Percentiles rank a stretch among this genome's conserved stretches.
phyloP scores from a whole-genome alignment of 2,888 invertebrate species.

The Augochlorella aurata region DNA sequence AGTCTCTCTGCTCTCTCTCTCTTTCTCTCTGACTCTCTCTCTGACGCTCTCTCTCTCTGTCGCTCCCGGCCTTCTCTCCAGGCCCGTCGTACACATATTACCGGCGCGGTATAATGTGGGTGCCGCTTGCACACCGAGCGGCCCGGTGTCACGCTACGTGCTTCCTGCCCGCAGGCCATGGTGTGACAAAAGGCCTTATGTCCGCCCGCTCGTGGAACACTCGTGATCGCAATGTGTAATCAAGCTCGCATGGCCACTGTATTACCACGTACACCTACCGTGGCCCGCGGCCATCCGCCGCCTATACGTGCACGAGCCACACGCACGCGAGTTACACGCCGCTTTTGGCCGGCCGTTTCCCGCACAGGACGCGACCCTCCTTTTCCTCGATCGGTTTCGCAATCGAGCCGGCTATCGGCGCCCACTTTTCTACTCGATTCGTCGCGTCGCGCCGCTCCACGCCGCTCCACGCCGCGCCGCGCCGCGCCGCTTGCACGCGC shows the following conservation, averaged over 20 bases:
- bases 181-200: slow-evolving; percentile 77
- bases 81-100: slow-evolving; percentile 68
- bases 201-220: slow-evolving; percentile 78
- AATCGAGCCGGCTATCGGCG: slow-evolving; percentile 49
- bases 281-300: slow-evolving; percentile 48
- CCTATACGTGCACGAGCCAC: slow-evolving; percentile 28
- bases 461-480: slow-evolving; percentile 16
- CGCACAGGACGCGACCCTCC: slow-evolving; percentile 58
- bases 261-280: slow-evolving; percentile 69
- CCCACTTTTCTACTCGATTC: slow-evolving; percentile 56
- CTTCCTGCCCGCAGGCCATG: slow-evolving; percentile 79
- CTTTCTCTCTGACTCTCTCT: not conserved
- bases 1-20: not conserved
- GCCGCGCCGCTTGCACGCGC: slow-evolving; percentile 19
- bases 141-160: slow-evolving; percentile 80
- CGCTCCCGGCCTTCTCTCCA: slow-evolving; percentile 20
- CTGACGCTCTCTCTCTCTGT: not conserved
- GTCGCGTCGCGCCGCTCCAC: slow-evolving; percentile 32
- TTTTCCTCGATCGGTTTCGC: slow-evolving; percentile 60
- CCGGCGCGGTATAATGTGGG: slow-evolving; percentile 67
- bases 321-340: slow-evolving; percentile 40
- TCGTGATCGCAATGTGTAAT: slow-evolving; percentile 81
- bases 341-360: slow-evolving; percentile 64
- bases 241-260: slow-evolving; percentile 76
- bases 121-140: slow-evolving; percentile 66